phyloP scores from a whole-genome alignment of 2,888 invertebrate species.

The Blastobasis lacticolella region DNA sequence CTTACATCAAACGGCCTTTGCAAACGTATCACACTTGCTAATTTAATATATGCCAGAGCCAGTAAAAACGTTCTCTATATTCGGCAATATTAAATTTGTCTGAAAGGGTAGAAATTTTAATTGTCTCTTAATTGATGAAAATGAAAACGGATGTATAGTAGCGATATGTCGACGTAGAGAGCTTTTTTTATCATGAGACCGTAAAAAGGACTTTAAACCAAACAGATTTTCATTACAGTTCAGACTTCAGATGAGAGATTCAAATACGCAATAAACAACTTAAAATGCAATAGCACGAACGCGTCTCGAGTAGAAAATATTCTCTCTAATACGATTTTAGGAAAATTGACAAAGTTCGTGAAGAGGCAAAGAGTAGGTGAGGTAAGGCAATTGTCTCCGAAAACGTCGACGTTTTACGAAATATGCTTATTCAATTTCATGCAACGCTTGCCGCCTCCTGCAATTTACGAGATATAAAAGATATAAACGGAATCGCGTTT shows the following conservation, averaged over 20 bases:
- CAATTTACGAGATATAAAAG: constrained; percentile 75
- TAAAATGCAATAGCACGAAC: constrained; percentile 8
- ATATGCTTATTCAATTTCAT: constrained; percentile 76
- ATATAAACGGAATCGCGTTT: constrained; percentile 75
- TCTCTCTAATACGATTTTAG: constrained; percentile 66
- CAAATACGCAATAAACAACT: constrained; percentile 3
- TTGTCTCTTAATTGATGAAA: constrained; percentile 9
- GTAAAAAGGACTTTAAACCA: too few relatives aligned
- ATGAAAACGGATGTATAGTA: not conserved
- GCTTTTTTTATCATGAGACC: too few relatives aligned
- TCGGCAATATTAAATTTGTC: constrained; percentile 51
- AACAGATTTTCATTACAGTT: too few relatives aligned
- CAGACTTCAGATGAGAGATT: too few relatives aligned
- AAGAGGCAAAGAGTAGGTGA: constrained; percentile 69
- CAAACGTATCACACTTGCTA: constrained; percentile 56
- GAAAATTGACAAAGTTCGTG: constrained; percentile 73
- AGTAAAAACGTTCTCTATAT: constrained; percentile 50
- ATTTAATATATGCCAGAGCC: constrained; percentile 63
- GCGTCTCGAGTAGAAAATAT: constrained; percentile 51
- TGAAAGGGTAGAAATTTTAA: constrained; percentile 31
- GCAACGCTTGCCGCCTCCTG: constrained; percentile 75
- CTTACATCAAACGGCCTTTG: constrained; percentile 65
- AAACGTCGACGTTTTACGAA: constrained; percentile 74
- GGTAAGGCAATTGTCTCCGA: constrained; percentile 75
- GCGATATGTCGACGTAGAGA: not conserved